Base-by-base conservation (phyloP, 2,888 invertebrate species). In the Muschampia plurimacula region DNA sequence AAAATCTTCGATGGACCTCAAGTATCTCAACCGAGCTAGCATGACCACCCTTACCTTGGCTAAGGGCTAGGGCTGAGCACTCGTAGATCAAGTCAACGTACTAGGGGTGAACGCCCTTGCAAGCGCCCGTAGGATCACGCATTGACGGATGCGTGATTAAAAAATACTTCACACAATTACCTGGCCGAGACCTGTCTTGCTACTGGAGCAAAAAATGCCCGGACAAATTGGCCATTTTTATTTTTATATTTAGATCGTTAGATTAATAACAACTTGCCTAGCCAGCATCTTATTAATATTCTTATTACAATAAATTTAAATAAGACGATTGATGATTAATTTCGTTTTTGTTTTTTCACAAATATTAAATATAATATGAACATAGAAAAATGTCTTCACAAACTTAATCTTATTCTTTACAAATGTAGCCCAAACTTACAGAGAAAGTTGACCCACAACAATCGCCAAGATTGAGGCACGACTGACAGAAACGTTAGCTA, bases 41-140 rank as follows among this genome's bases (percentile, higher is more conserved):
- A 32, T 32, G 32, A 9, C 62, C 69, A 62, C 69, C 62, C 69
- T 57, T 60, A 66, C 65, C 73, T 22, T 0, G 22, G 22, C 22
- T 22, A 22, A 22, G 60, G 69, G 41, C 13, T 69, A 68, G 59
- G 22, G 9, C n/a, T 9, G 22, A 22, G 22, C 5, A 22, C 55
- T 55, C 22, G 55, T 22, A 22, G 22, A 62, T 13, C 63, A 52
- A 67, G 72, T 72, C 63, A 72, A 65, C 64, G 74, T 63, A 10
- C 66, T 66, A 52, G 74, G 64, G 59, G 72, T 67, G 63, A 70
- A 70, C 72, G 74, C 74, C 73, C 75, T 73, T 76, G 70, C 66
- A 28, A 22, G 76, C 76, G 77, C 76, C 77, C 74, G 74, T 71
- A 68, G 72, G 72, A 73, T 59, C 69, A 73, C 74, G 73, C 62